Conservation (phyloP, 2,888 invertebrate species). For the Blastobasis lacticolella region DNA sequence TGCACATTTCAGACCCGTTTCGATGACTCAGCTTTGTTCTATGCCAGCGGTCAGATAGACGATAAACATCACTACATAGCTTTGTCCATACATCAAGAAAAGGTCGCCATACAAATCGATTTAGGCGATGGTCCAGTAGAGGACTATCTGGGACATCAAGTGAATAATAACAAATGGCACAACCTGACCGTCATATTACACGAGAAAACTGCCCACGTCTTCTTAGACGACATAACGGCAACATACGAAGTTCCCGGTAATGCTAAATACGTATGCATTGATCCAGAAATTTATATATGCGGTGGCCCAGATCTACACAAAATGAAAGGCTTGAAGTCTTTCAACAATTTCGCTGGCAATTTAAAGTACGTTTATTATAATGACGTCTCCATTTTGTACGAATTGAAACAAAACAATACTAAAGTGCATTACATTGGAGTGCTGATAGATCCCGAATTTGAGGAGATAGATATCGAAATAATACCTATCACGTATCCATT, state of each 20-base stretch:
- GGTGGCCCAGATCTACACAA: constrained; percentile 90
- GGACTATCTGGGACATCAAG: constrained; percentile 78
- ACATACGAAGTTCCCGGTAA: constrained; percentile 81
- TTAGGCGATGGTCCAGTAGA: constrained; percentile 86
- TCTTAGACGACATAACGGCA: constrained; percentile 82
- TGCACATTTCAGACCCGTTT: constrained; percentile 81
- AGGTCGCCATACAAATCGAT: constrained; percentile 89
- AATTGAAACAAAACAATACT: constrained; percentile 87
- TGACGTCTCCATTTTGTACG: constrained; percentile 92
- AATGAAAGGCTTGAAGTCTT: constrained; percentile 85
- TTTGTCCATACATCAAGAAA: constrained; percentile 87
- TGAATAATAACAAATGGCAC: constrained; percentile 89
- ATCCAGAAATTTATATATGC: constrained; percentile 95
- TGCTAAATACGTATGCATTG: constrained; percentile 83
- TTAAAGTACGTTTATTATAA: constrained; percentile 95
- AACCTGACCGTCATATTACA: constrained; percentile 90
- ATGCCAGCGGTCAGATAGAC: constrained; percentile 93
- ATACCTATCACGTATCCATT: constrained; percentile 95
- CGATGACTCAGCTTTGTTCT: constrained; percentile 93
- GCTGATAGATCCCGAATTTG: constrained; percentile 83
- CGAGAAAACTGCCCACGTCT: constrained; percentile 81
- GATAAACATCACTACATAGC: constrained; percentile 93
- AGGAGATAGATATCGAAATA: constrained; percentile 87
- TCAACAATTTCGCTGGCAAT: constrained; percentile 91
- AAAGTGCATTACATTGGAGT: constrained; percentile 88